phyloP scores from a whole-genome alignment of 2,888 invertebrate species.

The Dicyrtoma fusca region DNA sequence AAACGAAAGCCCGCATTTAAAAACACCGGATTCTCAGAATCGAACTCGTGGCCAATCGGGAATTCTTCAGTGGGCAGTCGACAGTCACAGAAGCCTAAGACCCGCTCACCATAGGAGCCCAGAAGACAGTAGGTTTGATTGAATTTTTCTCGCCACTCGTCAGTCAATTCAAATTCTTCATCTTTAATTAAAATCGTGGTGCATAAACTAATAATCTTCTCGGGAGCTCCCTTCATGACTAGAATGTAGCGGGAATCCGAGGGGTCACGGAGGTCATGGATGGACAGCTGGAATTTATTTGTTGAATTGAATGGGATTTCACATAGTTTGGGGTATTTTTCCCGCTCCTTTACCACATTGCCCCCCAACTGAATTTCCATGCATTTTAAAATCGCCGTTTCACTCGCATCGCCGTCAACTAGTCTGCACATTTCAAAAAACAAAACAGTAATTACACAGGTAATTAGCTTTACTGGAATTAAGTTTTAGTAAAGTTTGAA shows the following conservation, averaged over 20 bases:
- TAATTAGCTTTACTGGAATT: background rate
- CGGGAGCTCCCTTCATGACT: constrained; percentile 84
- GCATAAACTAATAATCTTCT: constrained; percentile 70
- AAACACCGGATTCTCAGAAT: constrained; percentile 67
- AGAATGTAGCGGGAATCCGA: constrained; percentile 84
- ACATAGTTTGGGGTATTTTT: constrained; percentile 83
- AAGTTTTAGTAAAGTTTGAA: background rate
- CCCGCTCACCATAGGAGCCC: constrained; percentile 83
- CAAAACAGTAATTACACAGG: no score
- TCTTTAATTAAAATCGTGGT: constrained; percentile 65
- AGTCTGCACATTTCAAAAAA: constrained; percentile 66
- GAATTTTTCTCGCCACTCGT: constrained; percentile 64
- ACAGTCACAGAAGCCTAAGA: constrained; percentile 65
- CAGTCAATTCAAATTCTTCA: constrained; percentile 63
- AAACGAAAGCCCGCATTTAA: constrained; percentile 67
- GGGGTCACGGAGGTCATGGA: constrained; percentile 84
- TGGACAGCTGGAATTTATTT: constrained; percentile 91
- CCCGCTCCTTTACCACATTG: constrained; percentile 79
- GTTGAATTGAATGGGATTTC: constrained; percentile 96
- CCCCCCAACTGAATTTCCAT: constrained; percentile 90
- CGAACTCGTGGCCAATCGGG: constrained; percentile 66
- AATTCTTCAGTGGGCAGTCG: constrained; percentile 60
- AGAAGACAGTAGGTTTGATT: constrained; percentile 73
- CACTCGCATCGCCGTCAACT: constrained; percentile 93
- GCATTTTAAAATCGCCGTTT: constrained; percentile 89